These are phyloP conservation scores for Drepanosiphum platanoidis DNA, from an alignment of 2,888 invertebrate genomes.

Conservation along the genomic window DNA sequence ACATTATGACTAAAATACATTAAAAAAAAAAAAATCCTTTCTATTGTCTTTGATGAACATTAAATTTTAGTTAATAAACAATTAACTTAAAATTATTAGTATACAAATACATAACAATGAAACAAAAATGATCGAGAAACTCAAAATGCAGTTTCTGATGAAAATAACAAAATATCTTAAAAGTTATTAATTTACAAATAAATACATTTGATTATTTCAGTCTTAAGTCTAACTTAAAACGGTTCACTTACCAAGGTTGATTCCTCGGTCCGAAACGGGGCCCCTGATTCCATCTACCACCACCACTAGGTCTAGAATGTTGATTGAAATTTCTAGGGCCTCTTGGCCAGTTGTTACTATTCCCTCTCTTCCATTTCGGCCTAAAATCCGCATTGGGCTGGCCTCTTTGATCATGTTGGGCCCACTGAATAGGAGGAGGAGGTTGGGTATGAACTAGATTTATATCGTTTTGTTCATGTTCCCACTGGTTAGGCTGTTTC, in stretches of 20 bases:
- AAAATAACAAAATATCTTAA: constrained; percentile 42
- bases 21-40: background rate
- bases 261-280: constrained; percentile 50
- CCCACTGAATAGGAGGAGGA: constrained; percentile 24
- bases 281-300: constrained; percentile 52
- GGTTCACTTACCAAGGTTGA: constrained; percentile 55
- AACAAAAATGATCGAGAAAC: constrained; percentile 39
- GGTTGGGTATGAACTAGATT: constrained; percentile 26
- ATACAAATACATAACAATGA: constrained; percentile 51
- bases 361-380: constrained; percentile 47
- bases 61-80: constrained; percentile 16
- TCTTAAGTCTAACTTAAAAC: constrained; percentile 50
- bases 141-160: background rate
- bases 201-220: constrained; percentile 51
- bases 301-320: constrained; percentile 21
- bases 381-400: constrained; percentile 28
- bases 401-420: constrained; percentile 20
- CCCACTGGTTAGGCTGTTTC: constrained; percentile 53
- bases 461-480: constrained; percentile 37
- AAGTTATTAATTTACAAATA: constrained; percentile 35
- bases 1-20: constrained; percentile 3
- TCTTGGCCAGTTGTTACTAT: constrained; percentile 45
- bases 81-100: constrained; percentile 38
- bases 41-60: constrained; percentile 3
- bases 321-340: constrained; percentile 46